Percentiles rank a stretch among this genome's conserved stretches.
These are phyloP conservation scores for Norana najaformis DNA, from an alignment of 2,888 invertebrate species.

Conservation along the genomic window DNA sequence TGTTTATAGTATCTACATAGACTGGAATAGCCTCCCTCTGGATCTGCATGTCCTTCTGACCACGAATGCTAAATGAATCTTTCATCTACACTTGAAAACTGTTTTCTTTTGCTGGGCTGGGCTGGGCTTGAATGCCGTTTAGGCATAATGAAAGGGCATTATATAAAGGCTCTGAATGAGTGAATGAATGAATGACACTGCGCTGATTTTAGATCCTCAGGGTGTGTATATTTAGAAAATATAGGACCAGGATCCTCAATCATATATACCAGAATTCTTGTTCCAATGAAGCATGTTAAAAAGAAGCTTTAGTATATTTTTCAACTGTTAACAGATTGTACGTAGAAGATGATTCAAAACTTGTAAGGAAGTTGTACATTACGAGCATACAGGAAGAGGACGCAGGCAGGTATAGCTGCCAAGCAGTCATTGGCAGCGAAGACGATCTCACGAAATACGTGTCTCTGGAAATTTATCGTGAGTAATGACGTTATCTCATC, in stretches of 20 bases:
- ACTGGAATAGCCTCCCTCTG: too few relatives aligned
- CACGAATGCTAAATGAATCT: not conserved
- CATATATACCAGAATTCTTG: not conserved
- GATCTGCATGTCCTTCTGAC: not conserved
- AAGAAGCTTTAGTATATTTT: too few relatives aligned
- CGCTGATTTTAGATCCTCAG: too few relatives aligned
- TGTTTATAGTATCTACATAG: not conserved
- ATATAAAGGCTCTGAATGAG: not conserved
- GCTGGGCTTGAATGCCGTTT: not conserved
- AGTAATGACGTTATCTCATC: not conserved
- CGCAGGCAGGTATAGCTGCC: conserved; percentile 10
- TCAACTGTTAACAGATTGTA: not conserved
- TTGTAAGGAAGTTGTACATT: not conserved
- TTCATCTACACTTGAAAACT: not conserved
- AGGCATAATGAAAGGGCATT: not conserved
- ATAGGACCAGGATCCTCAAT: not conserved
- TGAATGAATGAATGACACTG: not conserved
- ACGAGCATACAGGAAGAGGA: not conserved
- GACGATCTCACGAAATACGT: not conserved
- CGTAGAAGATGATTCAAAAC: not conserved
- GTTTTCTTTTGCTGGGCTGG: not conserved
- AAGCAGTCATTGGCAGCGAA: not conserved
- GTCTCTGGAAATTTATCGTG: not conserved
- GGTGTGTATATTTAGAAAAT: not conserved
- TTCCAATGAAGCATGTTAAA: not conserved